Evolutionary conservation across 2,797 vertebrate genomes (phyloP).

Genomic region (Onychomys torridus): DNA sequence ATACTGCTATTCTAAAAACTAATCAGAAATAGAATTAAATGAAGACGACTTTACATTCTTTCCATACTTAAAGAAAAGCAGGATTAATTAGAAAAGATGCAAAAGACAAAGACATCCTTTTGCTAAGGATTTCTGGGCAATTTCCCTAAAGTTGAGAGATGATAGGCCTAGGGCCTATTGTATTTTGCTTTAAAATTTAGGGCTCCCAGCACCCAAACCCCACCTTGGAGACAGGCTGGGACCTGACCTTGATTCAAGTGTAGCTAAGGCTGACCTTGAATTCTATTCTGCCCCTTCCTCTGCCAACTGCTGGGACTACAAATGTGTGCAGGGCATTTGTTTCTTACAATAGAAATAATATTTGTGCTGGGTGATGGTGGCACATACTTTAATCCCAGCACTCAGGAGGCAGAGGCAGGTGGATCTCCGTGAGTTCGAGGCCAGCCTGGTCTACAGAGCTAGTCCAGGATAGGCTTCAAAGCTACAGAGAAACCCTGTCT

Average conservation of each 20-base stretch:
- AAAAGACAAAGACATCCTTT: neutral
- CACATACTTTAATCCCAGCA: too few species aligned
- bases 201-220: neutral
- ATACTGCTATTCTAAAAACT: neutral
- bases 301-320: neutral
- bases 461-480: too few species aligned
- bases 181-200: neutral
- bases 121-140: neutral
- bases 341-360: neutral
- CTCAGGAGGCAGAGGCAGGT: too few species aligned
- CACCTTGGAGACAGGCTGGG: neutral
- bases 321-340: neutral
- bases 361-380: neutral
- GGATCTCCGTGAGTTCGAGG: too few species aligned
- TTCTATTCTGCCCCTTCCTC: neutral
- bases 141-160: neutral
- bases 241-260: neutral
- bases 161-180: neutral
- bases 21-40: neutral
- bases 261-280: neutral
- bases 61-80: neutral
- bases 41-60: neutral
- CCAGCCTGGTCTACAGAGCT: too few species aligned
- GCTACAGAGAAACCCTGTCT: too few species aligned
- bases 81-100: neutral